These are phyloP conservation scores for Xenopus laevis DNA, from an alignment of 2,113 vertebrate genomes.

Conservation along the genomic window DNA sequence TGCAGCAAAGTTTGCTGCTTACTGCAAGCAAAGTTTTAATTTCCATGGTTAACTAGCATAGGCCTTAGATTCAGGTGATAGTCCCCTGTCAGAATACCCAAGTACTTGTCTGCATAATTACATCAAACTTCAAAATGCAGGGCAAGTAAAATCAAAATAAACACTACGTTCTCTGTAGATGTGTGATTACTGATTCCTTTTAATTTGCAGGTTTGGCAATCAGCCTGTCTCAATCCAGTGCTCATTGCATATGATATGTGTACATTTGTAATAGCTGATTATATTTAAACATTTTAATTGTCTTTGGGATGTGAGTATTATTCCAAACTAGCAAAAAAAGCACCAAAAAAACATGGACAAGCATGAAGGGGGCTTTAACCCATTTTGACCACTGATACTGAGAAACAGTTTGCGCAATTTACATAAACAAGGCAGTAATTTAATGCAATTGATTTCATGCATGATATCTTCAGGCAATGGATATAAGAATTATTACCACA, in stretches of 20 bases:
- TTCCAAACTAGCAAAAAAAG: background rate
- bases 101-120: slow-evolving; percentile 20
- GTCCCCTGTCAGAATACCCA: slow-evolving; percentile 31
- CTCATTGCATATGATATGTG: slow-evolving; percentile 4
- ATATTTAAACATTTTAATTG: background rate
- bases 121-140: slow-evolving; percentile 14
- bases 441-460: no score
- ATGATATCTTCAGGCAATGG: no score
- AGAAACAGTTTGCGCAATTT: no score
- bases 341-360: background rate
- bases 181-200: slow-evolving; percentile 16
- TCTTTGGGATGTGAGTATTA: background rate
- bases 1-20: background rate
- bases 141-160: slow-evolving; percentile 7
- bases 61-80: slow-evolving; percentile 11
- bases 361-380: no score
- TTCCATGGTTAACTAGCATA: slow-evolving; percentile 12
- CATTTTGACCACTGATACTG: no score
- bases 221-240: slow-evolving; percentile 16
- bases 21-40: background rate
- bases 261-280: slow-evolving; percentile 21
- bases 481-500: no score
- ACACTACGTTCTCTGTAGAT: slow-evolving; percentile 2
- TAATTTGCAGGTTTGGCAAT: slow-evolving; percentile 22
- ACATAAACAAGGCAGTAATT: no score